phyloP scores from a whole-genome alignment of 1,140 invertebrate genomes.

The Drosophila asahinai region DNA sequence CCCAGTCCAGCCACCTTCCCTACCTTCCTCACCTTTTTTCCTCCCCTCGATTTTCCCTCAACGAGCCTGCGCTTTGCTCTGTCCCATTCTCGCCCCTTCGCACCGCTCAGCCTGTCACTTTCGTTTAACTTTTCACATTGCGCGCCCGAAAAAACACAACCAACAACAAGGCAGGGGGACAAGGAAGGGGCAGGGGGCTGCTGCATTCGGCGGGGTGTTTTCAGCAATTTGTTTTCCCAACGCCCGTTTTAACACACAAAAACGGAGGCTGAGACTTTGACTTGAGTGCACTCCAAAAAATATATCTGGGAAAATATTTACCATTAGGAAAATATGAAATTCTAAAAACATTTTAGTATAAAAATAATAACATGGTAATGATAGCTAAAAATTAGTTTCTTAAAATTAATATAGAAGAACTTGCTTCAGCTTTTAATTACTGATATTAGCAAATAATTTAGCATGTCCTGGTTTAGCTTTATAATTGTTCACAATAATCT shows the following conservation, averaged over 20 bases:
- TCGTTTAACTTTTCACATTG: constrained; percentile 80
- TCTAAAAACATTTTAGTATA: too few species aligned
- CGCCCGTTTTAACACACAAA: constrained; percentile 74
- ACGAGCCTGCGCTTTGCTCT: constrained; percentile 33
- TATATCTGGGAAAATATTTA: background rate
- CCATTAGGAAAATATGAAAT: too few species aligned
- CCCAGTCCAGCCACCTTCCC: constrained; percentile 4
- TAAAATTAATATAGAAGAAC: too few species aligned
- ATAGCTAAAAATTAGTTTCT: too few species aligned
- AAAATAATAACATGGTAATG: background rate
- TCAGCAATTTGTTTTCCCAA: constrained; percentile 82
- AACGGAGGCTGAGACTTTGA: constrained; percentile 62
- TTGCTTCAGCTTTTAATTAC: too few species aligned
- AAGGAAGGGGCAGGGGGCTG: background rate
- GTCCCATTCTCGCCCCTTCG: constrained; percentile 52
- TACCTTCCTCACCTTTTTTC: constrained; percentile 8
- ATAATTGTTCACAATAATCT: too few species aligned
- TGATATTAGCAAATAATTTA: too few species aligned
- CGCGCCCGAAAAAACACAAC: constrained; percentile 52
- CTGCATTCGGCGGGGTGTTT: constrained; percentile 69
- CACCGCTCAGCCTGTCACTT: constrained; percentile 70
- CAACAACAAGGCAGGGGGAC: constrained; percentile 39
- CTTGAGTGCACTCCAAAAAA: constrained; percentile 42
- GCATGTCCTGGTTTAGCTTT: too few species aligned
- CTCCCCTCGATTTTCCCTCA: constrained; percentile 32